These are phyloP conservation scores for Axis porcinus DNA, from an alignment of 2,113 vertebrate species.

Conservation along the genomic window DNA sequence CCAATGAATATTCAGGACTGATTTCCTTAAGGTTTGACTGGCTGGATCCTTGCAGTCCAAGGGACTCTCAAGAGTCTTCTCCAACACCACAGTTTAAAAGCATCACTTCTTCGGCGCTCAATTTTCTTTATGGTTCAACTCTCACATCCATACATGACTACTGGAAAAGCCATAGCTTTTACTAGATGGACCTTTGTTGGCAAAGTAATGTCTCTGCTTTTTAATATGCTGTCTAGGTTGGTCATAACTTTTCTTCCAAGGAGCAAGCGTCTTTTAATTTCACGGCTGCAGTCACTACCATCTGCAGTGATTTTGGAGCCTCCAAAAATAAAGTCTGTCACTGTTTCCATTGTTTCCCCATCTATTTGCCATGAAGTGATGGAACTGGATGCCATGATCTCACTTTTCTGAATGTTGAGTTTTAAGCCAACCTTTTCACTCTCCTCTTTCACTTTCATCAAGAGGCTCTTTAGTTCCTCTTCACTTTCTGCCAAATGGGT, in stretches of 20 bases:
- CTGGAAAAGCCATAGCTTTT: neutral
- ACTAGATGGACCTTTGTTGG: neutral
- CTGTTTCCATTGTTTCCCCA: neutral
- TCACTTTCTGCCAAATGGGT: neutral
- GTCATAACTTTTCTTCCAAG: neutral
- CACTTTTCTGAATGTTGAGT: neutral
- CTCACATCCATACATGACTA: neutral
- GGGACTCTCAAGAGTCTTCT: neutral
- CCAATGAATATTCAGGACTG: neutral
- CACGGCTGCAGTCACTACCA: neutral
- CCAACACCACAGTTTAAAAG: neutral
- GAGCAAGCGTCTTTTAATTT: neutral
- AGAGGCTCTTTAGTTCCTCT: neutral
- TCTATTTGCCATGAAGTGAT: neutral
- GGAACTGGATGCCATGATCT: neutral
- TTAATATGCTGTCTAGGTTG: neutral
- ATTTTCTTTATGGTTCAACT: neutral
- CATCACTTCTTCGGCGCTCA: accelerated
- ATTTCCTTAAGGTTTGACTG: neutral
- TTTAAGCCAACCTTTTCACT: neutral
- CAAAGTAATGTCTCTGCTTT: neutral
- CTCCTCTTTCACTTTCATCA: neutral
- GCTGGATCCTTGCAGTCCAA: neutral
- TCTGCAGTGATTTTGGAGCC: neutral
- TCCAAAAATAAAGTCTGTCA: neutral